Base-by-base conservation (phyloP, 2,113 vertebrate species). In the Patagioenas fasciata region DNA sequence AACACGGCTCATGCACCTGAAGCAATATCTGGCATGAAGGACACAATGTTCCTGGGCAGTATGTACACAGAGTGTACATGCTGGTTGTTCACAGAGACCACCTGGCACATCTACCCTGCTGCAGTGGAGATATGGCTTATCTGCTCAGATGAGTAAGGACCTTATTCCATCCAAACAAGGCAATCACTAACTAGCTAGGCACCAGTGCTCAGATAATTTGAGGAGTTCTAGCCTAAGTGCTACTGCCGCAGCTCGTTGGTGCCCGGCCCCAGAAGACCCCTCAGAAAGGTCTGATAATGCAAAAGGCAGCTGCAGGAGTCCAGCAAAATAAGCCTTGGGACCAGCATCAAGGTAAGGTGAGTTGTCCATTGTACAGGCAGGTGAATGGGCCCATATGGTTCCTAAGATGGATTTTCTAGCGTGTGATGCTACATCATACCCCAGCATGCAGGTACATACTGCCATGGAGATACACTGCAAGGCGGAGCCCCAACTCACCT, bases 341-440 rank as follows among this genome's bases (percentile, higher is more conserved):
- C 26, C 23, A 16, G 32, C 47, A 48, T 57, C 53, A 77, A 70
- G 15, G 11, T 38, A 64, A 79, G 32, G 17, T 7, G 40, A 58
- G 20, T 65, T 44, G 24, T 28, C 50, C 18, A 8, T 60, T 1
- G 1, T 26, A 57, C 13, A 83, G 64, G 47, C 42, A 56, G 34
- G 10, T 79, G 57, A 57, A 80, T 20, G 74, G 53, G 28, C 14
- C n/a, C 0, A 0, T 64, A 44, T 0, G 0, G 13, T 40, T 74
- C 14, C 1, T 48, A 58, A 47, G 16, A 36, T 31, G 42, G 36
- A 74, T 70, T 71, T 86, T 9, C 34, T 60, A 4, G 10, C 48
- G 16, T 42, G 25, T 61, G 77, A 56, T 2, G 0, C 48, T 74
- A 5, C 19, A n/a, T 60, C 51, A 50, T 29, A 92, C 79, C 60